Base-by-base conservation (phyloP, 2,888 invertebrate species). In the Idaea dimidiata region DNA sequence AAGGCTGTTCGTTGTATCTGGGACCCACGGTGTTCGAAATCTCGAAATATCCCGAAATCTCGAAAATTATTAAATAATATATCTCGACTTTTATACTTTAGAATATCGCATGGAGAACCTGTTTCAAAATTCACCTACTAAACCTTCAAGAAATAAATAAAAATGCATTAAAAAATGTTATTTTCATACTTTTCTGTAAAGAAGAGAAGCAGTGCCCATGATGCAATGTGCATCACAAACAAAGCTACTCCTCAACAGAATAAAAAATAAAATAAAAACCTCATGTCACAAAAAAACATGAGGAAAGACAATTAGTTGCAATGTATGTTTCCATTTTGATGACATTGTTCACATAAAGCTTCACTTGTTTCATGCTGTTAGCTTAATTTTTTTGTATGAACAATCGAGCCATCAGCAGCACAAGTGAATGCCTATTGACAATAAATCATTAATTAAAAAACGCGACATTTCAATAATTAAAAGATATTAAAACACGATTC, bases 241-340 rank as follows among this genome's bases (percentile, higher is more conserved):
- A 43, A 10, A 10, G 43, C 2, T 14, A 43, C 14, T 43, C 43
- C 43, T 43, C 43, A 43, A 43, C 43, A 43, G 43, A 43, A 59
- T 16, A 56, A 53, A 61, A n/a, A 53, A 58, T 43, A 10, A 53
- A n/a, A 18, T 60, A 33, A 66, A 65, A 74, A 77, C 83, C 74
- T 69, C 73, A 80, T 81, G 84, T 84, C 75, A 58, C 16, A 59
- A 58, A 43, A 31, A 62, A 79, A 84, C 84, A 80, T 75, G 72
- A 68, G 77, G 82, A 70, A 73, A 75, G 85, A 83, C 83, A 83
- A 86, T 84, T 85, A 81, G 84, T 72, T 72, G 66, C 83, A 87
- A 87, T 84, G 85, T 77, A 85, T 80, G 81, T 76, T 84, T 86
- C 87, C 74, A 81, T 82, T 80, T 80, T 81, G 81, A 72, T 79